Evolutionary conservation across 2,113 vertebrate genomes (phyloP).

Genomic region (Oncorhynchus kisutch): DNA sequence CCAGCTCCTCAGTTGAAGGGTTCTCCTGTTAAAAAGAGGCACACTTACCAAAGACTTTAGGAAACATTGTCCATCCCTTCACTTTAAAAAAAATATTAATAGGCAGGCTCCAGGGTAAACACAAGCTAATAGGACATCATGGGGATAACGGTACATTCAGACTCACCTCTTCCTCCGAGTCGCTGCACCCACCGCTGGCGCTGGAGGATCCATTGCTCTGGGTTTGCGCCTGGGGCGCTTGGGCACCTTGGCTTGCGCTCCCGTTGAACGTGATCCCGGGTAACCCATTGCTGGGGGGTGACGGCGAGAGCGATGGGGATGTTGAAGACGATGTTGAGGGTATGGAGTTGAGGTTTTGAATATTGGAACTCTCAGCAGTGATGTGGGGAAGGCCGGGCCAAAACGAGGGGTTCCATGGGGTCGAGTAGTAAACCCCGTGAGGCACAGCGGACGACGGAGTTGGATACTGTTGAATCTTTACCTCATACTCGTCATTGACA

Average conservation of each 20-base stretch:
- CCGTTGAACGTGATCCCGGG: slow-evolving; percentile 53
- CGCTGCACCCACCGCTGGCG: slow-evolving; percentile 78
- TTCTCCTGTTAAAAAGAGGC: slow-evolving; percentile 65
- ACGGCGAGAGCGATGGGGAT: slow-evolving; percentile 68
- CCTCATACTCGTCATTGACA: slow-evolving; percentile 34
- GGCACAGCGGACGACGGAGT: slow-evolving; percentile 50
- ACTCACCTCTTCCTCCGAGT: slow-evolving; percentile 82
- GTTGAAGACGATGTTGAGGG: slow-evolving; percentile 64
- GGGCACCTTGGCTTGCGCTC: slow-evolving; percentile 21
- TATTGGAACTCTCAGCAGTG: slow-evolving; percentile 38
- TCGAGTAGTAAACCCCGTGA: slow-evolving; percentile 69
- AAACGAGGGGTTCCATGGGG: slow-evolving; percentile 73
- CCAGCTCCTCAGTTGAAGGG: slow-evolving; percentile 79
- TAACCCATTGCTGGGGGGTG: slow-evolving; percentile 61
- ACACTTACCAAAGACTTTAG: too few relatives aligned
- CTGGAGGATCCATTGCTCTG: slow-evolving; percentile 76
- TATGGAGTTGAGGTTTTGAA: slow-evolving; percentile 27
- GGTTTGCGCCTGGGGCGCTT: slow-evolving; percentile 47
- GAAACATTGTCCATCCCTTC: too few relatives aligned
- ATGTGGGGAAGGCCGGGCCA: slow-evolving; percentile 73
- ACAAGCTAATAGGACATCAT: too few relatives aligned
- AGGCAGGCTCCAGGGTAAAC: too few relatives aligned
- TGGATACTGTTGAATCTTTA: slow-evolving; percentile 60
- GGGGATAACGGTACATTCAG: not conserved
- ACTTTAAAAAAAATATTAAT: too few relatives aligned